These are phyloP conservation scores for Orthosia incerta DNA, from an alignment of 2,888 invertebrate genomes.

Conservation along the genomic window DNA sequence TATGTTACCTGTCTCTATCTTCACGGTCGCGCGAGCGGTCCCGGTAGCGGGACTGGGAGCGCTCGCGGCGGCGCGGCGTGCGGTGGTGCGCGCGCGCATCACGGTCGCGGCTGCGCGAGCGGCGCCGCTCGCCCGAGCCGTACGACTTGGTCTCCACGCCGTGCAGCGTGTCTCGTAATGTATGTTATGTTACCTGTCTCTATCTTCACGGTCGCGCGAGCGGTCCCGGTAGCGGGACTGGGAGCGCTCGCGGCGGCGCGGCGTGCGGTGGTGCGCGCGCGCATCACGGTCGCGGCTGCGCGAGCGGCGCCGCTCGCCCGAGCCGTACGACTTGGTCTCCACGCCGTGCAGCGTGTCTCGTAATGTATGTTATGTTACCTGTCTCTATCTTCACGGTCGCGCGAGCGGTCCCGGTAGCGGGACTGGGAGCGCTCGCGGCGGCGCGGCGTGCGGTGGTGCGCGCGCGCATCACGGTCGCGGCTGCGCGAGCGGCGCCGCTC, in stretches of 20 bases:
- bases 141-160: slow-evolving; percentile 99
- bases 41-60: slow-evolving; percentile 84
- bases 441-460: slow-evolving; percentile 84
- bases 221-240: slow-evolving; percentile 85
- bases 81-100: slow-evolving; percentile 82
- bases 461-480: slow-evolving; percentile 79
- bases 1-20: slow-evolving; percentile 83
- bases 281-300: slow-evolving; percentile 83
- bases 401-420: slow-evolving; percentile 85
- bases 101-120: slow-evolving; percentile 87
- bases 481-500: slow-evolving; percentile 88
- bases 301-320: slow-evolving; percentile 88
- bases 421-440: slow-evolving; percentile 85
- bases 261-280: slow-evolving; percentile 82
- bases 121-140: slow-evolving; percentile 91
- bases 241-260: slow-evolving; percentile 85
- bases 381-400: slow-evolving; percentile 87
- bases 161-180: slow-evolving; percentile 98
- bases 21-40: slow-evolving; percentile 87
- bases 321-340: slow-evolving; percentile 98
- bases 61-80: slow-evolving; percentile 84
- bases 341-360: slow-evolving; percentile 99
- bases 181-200: slow-evolving; percentile 79
- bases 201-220: slow-evolving; percentile 85
- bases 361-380: slow-evolving; percentile 89